Percentiles rank a stretch among this genome's conserved stretches.
These are phyloP conservation scores for Cylindroiulus punctatus DNA, from an alignment of 2,888 invertebrate genomes.

Conservation along the genomic window DNA sequence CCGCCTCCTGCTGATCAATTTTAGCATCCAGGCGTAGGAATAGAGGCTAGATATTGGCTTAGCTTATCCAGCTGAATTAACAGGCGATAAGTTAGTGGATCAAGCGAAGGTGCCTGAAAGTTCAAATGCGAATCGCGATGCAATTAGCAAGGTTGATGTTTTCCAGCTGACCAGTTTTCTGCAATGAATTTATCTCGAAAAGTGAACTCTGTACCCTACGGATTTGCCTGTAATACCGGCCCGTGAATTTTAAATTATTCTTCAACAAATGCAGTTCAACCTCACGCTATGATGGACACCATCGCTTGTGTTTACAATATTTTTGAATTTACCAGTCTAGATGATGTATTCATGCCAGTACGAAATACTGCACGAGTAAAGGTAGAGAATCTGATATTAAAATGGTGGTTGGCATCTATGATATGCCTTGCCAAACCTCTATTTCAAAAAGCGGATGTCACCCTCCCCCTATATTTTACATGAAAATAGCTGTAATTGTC, in stretches of 20 bases:
- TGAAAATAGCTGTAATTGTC: no score
- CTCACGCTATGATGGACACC: neutral
- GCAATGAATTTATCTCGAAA: neutral
- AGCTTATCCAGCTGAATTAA: neutral
- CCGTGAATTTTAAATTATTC: neutral
- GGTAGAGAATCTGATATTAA: slow-evolving; percentile 10
- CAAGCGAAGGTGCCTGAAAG: neutral
- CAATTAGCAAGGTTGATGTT: neutral
- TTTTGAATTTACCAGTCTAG: slow-evolving; percentile 51
- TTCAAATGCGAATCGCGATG: neutral
- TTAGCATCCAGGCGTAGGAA: neutral
- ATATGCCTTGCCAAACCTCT: neutral
- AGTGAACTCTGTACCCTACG: neutral
- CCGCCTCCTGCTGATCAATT: neutral
- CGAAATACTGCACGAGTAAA: slow-evolving; percentile 55
- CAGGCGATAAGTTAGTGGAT: neutral
- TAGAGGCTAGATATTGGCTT: neutral
- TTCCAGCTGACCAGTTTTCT: neutral
- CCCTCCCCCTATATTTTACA: no score
- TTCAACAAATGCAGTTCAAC: neutral
- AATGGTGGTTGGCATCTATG: no score
- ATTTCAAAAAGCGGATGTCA: no score
- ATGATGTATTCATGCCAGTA: slow-evolving; percentile 56
- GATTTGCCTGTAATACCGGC: neutral
- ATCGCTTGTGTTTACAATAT: slow-evolving; percentile 40